Percentiles rank a stretch among this genome's conserved stretches.
phyloP scores from a whole-genome alignment of 2,113 vertebrate genomes.

The Lepidothrix coronata region DNA sequence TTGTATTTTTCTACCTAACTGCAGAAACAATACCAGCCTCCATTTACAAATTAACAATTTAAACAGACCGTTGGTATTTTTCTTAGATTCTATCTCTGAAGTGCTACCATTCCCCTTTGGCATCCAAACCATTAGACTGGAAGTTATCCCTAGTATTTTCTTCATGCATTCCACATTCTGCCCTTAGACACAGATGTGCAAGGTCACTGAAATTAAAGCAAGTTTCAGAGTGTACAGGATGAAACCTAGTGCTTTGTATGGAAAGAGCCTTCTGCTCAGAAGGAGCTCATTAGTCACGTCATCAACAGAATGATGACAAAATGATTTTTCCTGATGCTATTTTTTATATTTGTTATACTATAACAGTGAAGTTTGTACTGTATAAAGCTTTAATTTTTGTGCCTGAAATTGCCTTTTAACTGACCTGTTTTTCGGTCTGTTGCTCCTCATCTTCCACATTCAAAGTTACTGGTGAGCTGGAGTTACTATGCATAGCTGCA shows the following conservation, averaged over 20 bases:
- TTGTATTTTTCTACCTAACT: neutral
- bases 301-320: neutral
- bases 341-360: neutral
- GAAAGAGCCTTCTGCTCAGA: neutral
- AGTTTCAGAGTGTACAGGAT: neutral
- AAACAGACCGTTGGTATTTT: neutral
- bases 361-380: neutral
- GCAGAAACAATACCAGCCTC: neutral
- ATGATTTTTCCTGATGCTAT: neutral
- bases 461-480: constrained; percentile 62
- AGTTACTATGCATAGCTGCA: constrained; percentile 60
- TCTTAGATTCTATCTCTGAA: neutral
- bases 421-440: constrained; percentile 67
- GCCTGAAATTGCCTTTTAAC: neutral
- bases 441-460: constrained; percentile 69
- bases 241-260: neutral
- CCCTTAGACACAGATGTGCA: neutral
- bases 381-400: neutral
- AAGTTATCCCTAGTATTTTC: neutral
- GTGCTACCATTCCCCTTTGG: neutral
- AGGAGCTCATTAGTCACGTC: neutral
- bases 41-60: neutral
- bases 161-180: neutral
- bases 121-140: neutral
- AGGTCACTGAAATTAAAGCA: neutral